Evolutionary conservation across 2,797 vertebrate genomes (phyloP).

Genomic region (Pempheris klunzingeri): DNA sequence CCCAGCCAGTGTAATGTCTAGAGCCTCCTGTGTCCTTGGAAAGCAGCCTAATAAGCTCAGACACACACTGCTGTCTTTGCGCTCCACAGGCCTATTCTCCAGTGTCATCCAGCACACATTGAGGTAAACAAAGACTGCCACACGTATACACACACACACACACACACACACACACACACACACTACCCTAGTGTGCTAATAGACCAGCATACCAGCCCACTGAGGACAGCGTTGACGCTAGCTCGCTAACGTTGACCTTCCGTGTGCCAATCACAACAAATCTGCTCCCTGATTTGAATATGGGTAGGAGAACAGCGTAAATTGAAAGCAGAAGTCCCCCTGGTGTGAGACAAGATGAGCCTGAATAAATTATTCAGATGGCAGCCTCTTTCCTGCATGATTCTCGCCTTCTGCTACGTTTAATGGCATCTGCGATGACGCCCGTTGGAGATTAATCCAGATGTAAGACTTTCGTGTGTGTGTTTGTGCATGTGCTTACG

Average conservation of each 20-base stretch:
- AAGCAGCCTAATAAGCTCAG: slow-evolving; percentile 84
- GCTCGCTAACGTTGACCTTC: slow-evolving; percentile 79
- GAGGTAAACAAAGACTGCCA: slow-evolving; percentile 82
- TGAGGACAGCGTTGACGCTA: slow-evolving; percentile 66
- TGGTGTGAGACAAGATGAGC: slow-evolving; percentile 81
- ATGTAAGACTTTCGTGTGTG: slow-evolving; percentile 74
- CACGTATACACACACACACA: slow-evolving; percentile 41
- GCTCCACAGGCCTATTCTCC: slow-evolving; percentile 79
- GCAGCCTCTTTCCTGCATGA: slow-evolving; percentile 80
- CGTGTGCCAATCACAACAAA: slow-evolving; percentile 82
- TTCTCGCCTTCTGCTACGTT: slow-evolving; percentile 84
- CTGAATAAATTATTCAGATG: slow-evolving; percentile 88
- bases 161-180: slow-evolving; percentile 37
- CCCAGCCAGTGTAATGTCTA: slow-evolving; percentile 77
- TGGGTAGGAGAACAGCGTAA: slow-evolving; percentile 75
- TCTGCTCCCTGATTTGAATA: slow-evolving; percentile 78
- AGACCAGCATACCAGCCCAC: slow-evolving; percentile 72
- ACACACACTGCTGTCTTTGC: slow-evolving; percentile 79
- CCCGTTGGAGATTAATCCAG: slow-evolving; percentile 86
- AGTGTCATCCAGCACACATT: slow-evolving; percentile 73
- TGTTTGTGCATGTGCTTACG: slow-evolving; percentile 20
- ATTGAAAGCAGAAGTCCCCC: slow-evolving; percentile 83
- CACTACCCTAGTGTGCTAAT: slow-evolving; percentile 68
- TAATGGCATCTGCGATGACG: slow-evolving; percentile 86
- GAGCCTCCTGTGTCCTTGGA: slow-evolving; percentile 83